Percentiles rank a stretch among this genome's conserved stretches.
Conservation (phyloP, 2,888 invertebrate species). For the Orchestes rusci region DNA sequence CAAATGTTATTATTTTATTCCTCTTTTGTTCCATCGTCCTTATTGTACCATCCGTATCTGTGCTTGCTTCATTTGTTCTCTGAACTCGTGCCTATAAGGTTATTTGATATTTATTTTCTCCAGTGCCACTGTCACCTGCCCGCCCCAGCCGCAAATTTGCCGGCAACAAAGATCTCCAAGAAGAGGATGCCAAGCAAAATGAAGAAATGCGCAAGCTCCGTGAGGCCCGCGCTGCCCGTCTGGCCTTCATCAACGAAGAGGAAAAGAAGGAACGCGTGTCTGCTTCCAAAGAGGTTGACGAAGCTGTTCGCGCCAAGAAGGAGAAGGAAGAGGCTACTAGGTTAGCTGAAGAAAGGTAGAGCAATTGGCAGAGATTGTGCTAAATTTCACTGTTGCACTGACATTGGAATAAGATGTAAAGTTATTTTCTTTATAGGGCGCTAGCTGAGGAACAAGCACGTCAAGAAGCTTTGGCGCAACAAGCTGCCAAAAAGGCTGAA, state of each 20-base stretch:
- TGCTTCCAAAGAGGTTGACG: slow-evolving; percentile 38
- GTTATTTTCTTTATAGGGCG: slow-evolving; percentile 38
- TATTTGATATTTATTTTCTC: too few species aligned
- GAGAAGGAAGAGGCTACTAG: slow-evolving; percentile 58
- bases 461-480: slow-evolving; percentile 48
- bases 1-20: too few species aligned
- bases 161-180: slow-evolving; percentile 46
- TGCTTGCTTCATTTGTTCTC: too few species aligned
- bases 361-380: slow-evolving; percentile 2
- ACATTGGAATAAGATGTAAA: too few species aligned
- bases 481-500: slow-evolving; percentile 47
- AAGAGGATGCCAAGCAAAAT: slow-evolving; percentile 40
- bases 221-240: slow-evolving; percentile 56
- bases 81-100: too few species aligned
- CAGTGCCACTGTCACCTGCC: slow-evolving; percentile 52
- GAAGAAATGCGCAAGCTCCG: slow-evolving; percentile 49
- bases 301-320: slow-evolving; percentile 49
- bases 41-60: too few species aligned
- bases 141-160: slow-evolving; percentile 65
- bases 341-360: slow-evolving; percentile 54
- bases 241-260: slow-evolving; percentile 53
- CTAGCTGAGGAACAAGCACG: slow-evolving; percentile 51
- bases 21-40: too few species aligned
- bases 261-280: slow-evolving; percentile 37
- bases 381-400: too few species aligned